Evolutionary conservation across 2,888 invertebrate species (phyloP), one percentile per base, ranked within the genome.

Genomic region (Dascillus cervinus): DNA sequence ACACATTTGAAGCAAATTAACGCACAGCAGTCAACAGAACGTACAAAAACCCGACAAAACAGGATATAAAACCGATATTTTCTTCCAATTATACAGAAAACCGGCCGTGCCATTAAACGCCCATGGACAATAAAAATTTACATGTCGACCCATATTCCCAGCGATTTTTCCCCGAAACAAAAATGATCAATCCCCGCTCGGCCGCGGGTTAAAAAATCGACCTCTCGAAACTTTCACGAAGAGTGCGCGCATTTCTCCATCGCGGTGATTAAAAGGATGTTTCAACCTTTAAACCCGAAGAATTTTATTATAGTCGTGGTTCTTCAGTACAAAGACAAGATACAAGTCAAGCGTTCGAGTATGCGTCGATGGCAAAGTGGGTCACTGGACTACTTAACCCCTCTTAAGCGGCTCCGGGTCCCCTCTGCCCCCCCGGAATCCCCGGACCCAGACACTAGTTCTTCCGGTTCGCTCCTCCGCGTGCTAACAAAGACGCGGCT

Each of bases 301-400:
- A n/a, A n/a, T n/a, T n/a, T n/a, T n/a, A n/a, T n/a, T n/a, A n/a
- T n/a, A n/a, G n/a, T n/a, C n/a, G n/a, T n/a, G n/a, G 35, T 39
- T 39, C 39, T 39, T 39, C 39, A 32, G 31, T 29, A 39, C 39
- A 39, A 39, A 39, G 39, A 39, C 32, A 35, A 37, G 27, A n/a
- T 31, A 32, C 29, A 28, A 32, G 35, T 29, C 29, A 32, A 32
- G 38, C 32, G 32, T 32, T 36, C 32, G 25, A 37, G 37, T 35
- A 39, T 45, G 55, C 53, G 55, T 53, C 49, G 55, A 52, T 52
- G 48, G 46, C 47, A 53, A 60, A 54, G 58, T 60, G 44, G 58
- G 60, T 58, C 58, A 57, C 50, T 53, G 60, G 55, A 51, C 60
- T 54, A 60, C 55, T 57, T 58, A 45, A 44, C 49, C 50, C 46